These are phyloP conservation scores for Halichondria panicea DNA, from an alignment of 37 sponge, comb jelly and placozoan genomes.

Conservation along the genomic window DNA sequence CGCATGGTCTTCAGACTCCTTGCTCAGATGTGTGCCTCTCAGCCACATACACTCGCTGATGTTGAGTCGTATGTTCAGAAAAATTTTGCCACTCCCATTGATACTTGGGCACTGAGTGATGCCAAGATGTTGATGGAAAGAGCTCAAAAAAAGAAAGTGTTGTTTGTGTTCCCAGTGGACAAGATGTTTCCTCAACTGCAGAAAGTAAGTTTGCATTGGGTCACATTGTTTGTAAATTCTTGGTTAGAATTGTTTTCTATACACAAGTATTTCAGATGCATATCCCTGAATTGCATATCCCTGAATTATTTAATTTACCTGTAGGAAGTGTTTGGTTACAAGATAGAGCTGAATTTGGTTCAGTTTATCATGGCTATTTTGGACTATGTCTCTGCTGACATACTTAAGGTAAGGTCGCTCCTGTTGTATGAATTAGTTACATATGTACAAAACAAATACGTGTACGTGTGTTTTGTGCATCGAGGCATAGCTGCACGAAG, in stretches of 20 bases:
- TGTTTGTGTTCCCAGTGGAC: slow-evolving; percentile 74
- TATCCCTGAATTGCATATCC: not conserved
- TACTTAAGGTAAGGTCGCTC: slow-evolving; percentile 79
- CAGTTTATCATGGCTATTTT: slow-evolving; percentile 77
- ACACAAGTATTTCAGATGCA: not conserved
- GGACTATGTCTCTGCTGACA: slow-evolving; percentile 91
- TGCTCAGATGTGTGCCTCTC: slow-evolving; percentile 71
- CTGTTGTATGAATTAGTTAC: not conserved
- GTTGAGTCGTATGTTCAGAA: slow-evolving; percentile 70
- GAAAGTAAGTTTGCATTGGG: slow-evolving; percentile 42
- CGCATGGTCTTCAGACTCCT: slow-evolving; percentile 70
- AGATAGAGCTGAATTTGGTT: slow-evolving; percentile 65
- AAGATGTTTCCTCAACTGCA: slow-evolving; percentile 62
- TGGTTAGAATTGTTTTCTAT: not conserved
- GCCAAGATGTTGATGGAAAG: slow-evolving; percentile 74
- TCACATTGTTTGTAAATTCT: not conserved
- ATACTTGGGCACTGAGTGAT: slow-evolving; percentile 82
- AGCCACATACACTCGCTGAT: slow-evolving; percentile 65
- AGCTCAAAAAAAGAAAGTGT: slow-evolving; percentile 45
- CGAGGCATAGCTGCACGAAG: not conserved
- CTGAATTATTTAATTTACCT: not conserved
- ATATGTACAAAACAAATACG: too few relatives aligned
- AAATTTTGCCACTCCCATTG: slow-evolving; percentile 75
- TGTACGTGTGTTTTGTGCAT: too few relatives aligned
- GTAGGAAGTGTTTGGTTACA: slow-evolving; percentile 66